These are phyloP conservation scores for Podargus strigoides DNA, from an alignment of 2,797 vertebrate genomes.

Conservation along the genomic window DNA sequence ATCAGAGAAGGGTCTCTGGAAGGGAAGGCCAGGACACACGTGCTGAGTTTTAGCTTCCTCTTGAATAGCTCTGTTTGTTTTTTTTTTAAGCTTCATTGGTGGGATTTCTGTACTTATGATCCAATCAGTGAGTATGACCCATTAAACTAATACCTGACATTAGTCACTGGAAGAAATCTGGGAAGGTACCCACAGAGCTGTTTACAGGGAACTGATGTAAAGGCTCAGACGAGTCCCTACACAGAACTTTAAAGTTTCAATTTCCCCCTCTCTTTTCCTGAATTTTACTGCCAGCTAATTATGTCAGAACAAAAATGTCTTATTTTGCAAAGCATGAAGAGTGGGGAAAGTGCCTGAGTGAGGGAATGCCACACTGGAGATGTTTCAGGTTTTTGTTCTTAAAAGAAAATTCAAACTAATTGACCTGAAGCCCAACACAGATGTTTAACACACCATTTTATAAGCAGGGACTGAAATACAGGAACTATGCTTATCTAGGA, in stretches of 20 bases:
- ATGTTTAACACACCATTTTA: background rate
- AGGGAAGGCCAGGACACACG: background rate
- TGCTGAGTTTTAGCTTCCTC: background rate
- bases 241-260: background rate
- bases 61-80: background rate
- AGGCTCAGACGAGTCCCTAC: background rate
- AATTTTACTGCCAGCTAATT: background rate
- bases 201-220: background rate
- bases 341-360: background rate
- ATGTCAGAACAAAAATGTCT: background rate
- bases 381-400: background rate
- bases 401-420: background rate
- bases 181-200: background rate
- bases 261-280: background rate
- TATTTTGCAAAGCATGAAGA: background rate
- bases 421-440: background rate
- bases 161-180: background rate
- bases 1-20: background rate
- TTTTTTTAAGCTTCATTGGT: background rate
- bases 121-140: background rate
- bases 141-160: background rate
- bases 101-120: conserved; percentile 1
- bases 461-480: background rate
- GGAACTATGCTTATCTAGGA: background rate
- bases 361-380: background rate